Conservation (phyloP, 1,140 invertebrate genomes). For the Calliphora vicina region DNA sequence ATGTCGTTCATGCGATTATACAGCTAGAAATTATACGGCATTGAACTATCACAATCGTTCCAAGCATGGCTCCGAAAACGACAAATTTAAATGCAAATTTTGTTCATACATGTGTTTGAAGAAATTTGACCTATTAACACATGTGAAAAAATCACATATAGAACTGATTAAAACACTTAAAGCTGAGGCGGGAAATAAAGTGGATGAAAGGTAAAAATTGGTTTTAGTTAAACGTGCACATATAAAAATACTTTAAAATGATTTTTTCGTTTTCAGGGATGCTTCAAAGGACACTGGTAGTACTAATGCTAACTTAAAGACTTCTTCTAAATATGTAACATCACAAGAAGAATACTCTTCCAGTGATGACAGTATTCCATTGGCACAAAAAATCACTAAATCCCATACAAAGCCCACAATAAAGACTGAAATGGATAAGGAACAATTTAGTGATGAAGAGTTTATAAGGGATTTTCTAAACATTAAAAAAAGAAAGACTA, state of each 20-base stretch:
- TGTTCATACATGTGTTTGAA: background rate
- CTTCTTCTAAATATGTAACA: too few species aligned
- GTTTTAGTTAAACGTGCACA: background rate
- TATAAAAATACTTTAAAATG: background rate
- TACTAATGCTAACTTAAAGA: background rate
- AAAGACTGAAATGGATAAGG: background rate
- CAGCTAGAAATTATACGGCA: background rate
- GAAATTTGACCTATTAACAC: background rate
- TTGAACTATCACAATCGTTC: slow-evolving; percentile 11
- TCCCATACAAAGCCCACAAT: background rate
- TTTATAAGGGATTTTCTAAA: slow-evolving; percentile 20
- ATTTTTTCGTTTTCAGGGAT: background rate
- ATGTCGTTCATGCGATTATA: background rate
- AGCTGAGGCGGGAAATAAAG: background rate
- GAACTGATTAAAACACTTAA: background rate
- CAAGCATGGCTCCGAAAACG: background rate
- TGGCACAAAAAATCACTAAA: background rate
- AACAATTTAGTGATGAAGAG: slow-evolving; percentile 10
- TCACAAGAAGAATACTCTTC: background rate
- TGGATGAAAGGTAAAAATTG: background rate
- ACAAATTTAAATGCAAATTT: slow-evolving; percentile 20
- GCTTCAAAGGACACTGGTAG: too few species aligned
- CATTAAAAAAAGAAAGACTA: background rate
- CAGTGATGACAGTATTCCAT: background rate
- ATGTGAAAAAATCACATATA: slow-evolving; percentile 11